These are phyloP conservation scores for Pocillopora grandis DNA, from an alignment of 92 coral and sea anemone species.

Conservation along the genomic window DNA sequence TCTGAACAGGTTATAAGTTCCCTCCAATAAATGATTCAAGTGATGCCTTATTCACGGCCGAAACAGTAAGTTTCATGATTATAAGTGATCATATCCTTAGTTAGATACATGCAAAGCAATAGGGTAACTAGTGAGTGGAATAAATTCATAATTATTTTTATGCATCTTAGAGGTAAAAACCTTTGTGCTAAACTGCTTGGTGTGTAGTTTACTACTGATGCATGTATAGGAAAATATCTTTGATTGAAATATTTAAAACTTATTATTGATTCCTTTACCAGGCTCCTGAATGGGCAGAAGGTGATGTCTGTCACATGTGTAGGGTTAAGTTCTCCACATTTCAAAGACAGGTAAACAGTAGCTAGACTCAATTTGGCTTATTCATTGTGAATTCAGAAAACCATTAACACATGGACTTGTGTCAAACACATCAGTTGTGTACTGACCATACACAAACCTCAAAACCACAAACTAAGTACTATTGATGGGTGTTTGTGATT, in stretches of 20 bases:
- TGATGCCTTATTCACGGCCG: slow-evolving; percentile 98
- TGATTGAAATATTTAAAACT: too few species aligned
- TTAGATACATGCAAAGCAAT: background rate
- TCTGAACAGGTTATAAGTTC: slow-evolving; percentile 73
- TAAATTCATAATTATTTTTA: background rate
- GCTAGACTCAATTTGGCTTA: too few species aligned
- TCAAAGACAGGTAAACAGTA: slow-evolving; percentile 81
- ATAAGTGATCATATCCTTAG: background rate
- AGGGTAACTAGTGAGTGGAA: background rate
- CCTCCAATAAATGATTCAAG: slow-evolving; percentile 85
- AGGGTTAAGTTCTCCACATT: slow-evolving; percentile 95
- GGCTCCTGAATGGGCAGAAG: slow-evolving; percentile 99
- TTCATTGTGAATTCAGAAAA: too few species aligned
- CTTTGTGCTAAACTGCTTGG: too few species aligned
- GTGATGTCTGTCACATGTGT: slow-evolving; percentile 98
- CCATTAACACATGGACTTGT: too few species aligned
- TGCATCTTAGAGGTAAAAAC: too few species aligned
- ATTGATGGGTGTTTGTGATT: background rate
- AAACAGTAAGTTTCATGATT: slow-evolving; percentile 64
- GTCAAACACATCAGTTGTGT: too few species aligned
- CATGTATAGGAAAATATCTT: background rate
- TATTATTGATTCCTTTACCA: slow-evolving; percentile 4
- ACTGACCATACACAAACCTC: too few species aligned
- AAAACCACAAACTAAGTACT: background rate
- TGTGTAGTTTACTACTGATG: too few species aligned